These are phyloP conservation scores for Caenorhabditis panamensis DNA, from an alignment of 2,888 invertebrate species.

Conservation along the genomic window DNA sequence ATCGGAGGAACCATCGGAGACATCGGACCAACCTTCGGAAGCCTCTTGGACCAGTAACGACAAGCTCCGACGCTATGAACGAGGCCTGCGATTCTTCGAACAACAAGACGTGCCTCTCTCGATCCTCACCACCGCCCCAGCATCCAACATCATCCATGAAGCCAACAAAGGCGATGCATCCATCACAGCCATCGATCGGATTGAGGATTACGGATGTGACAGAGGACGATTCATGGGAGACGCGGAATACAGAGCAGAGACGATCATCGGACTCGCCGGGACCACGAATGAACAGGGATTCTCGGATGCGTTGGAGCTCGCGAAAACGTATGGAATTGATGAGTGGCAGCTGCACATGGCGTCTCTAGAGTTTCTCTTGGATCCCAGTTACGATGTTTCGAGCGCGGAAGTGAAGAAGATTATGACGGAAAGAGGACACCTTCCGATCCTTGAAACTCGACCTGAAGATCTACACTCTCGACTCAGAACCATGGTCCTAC, in stretches of 20 bases:
- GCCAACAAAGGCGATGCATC: conserved; percentile 44
- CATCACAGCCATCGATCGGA: conserved; percentile 62
- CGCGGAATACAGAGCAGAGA: conserved; percentile 67
- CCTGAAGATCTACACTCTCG: conserved; percentile 57
- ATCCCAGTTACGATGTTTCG: conserved; percentile 44
- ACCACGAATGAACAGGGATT: conserved; percentile 66
- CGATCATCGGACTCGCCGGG: conserved; percentile 72
- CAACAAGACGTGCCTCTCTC: conserved; percentile 26
- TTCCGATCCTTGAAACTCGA: conserved; percentile 53
- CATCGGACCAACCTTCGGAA: conserved; percentile 2
- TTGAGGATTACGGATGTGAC: conserved; percentile 67
- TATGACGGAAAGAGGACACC: conserved; percentile 60
- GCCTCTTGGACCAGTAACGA: conserved; percentile 64
- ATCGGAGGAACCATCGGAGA: no score
- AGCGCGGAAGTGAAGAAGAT: conserved; percentile 56
- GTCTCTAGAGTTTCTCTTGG: conserved; percentile 64
- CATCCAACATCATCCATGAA: conserved; percentile 47
- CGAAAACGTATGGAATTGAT: conserved; percentile 64
- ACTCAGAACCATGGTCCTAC: conserved; percentile 60
- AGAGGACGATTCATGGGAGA: conserved; percentile 72
- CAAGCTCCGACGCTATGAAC: conserved; percentile 54
- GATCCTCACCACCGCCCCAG: conserved; percentile 35
- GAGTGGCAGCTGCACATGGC: conserved; percentile 69
- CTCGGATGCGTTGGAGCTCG: conserved; percentile 69
- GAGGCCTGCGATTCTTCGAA: conserved; percentile 48